Evolutionary conservation across 2,888 invertebrate species (phyloP).

Genomic region (Drosophila formosana): DNA sequence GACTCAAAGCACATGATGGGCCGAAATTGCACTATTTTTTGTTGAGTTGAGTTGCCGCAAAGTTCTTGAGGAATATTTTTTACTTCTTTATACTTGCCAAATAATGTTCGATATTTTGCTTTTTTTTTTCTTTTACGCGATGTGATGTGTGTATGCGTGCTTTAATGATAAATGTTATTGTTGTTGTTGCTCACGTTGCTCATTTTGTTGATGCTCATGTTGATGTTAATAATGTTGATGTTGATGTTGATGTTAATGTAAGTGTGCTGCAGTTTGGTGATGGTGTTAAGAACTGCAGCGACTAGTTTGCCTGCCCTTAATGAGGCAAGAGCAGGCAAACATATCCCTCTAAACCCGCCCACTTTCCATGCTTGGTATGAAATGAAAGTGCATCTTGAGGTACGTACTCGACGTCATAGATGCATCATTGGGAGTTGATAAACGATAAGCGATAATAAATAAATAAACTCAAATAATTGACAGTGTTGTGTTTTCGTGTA

Average conservation of each 20-base stretch:
- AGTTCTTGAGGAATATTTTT: conserved; percentile 64
- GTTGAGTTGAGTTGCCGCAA: conserved; percentile 41
- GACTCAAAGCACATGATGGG: conserved; percentile 66
- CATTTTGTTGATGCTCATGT: conserved; percentile 33
- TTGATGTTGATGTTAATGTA: conserved; percentile 35
- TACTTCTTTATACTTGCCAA: conserved; percentile 25
- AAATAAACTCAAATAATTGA: conserved; percentile 47
- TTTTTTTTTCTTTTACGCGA: conserved; percentile 22
- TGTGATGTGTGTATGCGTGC: conserved; percentile 57
- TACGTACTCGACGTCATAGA: conserved; percentile 7
- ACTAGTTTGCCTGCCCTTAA: conserved; percentile 58
- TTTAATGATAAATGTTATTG: conserved; percentile 42
- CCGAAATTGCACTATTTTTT: conserved; percentile 51
- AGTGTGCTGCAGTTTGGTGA: conserved; percentile 25
- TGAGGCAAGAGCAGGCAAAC: conserved; percentile 68
- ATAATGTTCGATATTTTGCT: conserved; percentile 20
- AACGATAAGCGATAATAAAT: conserved; percentile 20
- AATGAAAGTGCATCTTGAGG: conserved; percentile 54
- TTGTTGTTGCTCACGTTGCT: conserved; percentile 45
- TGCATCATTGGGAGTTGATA: conserved; percentile 7
- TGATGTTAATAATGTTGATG: conserved; percentile 45
- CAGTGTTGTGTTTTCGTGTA: conserved; percentile 44
- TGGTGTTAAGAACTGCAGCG: conserved; percentile 38
- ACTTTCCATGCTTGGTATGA: conserved; percentile 78
- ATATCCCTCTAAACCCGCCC: conserved; percentile 83